Base-by-base conservation (phyloP, 2,113 vertebrate genomes). In the Aspiorhynchus laticeps region DNA sequence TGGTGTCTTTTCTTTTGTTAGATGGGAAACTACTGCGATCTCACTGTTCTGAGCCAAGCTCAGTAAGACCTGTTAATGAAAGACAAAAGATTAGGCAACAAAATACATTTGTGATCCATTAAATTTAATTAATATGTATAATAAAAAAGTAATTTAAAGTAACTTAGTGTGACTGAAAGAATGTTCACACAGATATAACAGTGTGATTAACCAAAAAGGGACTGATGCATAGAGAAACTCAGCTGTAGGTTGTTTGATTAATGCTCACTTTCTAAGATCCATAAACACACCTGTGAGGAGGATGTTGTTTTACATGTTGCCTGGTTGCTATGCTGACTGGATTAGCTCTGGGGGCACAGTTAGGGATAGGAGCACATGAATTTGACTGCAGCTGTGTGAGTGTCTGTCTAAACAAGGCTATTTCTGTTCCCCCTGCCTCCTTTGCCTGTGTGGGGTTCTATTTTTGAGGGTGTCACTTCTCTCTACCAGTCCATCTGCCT, bases 291-390 rank as follows among this genome's bases (percentile, higher is more conserved):
- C 78, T 89, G 75, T 87, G 88, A 85, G 81, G 71, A 81, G 75
- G 15, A 83, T 91, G 90, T 89, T 93, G 83, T 93, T 94, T 90
- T 88, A 90, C 51, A 86, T 88, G 88, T 92, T 92, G 92, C 93
- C 91, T 93, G 91, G 95, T 95, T 92, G 93, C 91, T 91, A 92
- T 93, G 85, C 92, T 82, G 87, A 92, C 88, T 77, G 91, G 90
- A 93, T 93, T 93, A 94, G 87, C 86, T 89, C 76, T 77, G 85
- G 90, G 87, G 84, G 89, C 87, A 77, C 87, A 87, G 90, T 91
- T 88, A 90, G 86, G 91, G 92, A 91, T 71, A 88, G 67, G 85
- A 81, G 90, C 86, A 87, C 82, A 85, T 89, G 85, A 87, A 77
- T 87, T 89, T 74, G 81, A 69, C 82, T 90, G 90, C 91, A 93